phyloP scores from a whole-genome alignment of 2,113 vertebrate genomes.

The Neodon shergylaensis region DNA sequence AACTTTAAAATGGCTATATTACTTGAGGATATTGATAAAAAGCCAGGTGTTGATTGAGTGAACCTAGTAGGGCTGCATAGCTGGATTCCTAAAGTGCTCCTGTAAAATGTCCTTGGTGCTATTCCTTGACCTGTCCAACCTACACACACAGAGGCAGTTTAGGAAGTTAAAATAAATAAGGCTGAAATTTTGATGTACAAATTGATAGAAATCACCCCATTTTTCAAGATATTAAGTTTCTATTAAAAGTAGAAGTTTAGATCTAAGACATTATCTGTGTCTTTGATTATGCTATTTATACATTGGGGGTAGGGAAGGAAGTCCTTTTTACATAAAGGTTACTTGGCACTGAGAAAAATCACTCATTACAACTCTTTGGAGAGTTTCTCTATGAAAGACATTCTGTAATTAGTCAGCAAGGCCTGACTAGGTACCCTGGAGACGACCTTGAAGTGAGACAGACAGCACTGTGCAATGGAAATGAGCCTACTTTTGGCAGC shows the following conservation, averaged over 20 bases:
- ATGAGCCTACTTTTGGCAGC: not conserved
- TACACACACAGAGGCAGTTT: not conserved
- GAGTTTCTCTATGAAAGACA: not conserved
- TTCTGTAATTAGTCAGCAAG: not conserved
- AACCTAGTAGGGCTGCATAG: not conserved
- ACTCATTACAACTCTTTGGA: not conserved
- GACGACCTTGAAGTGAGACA: not conserved
- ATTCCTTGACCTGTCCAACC: not conserved
- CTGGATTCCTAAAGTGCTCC: not conserved
- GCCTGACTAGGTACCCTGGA: not conserved
- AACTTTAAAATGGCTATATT: not conserved
- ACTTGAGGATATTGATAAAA: conserved; percentile 29
- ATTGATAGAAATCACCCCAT: not conserved
- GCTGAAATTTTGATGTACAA: not conserved
- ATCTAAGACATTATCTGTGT: not conserved
- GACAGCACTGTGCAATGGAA: accelerated
- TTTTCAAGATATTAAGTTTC: conserved; percentile 6
- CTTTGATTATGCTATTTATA: not conserved
- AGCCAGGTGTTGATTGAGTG: not conserved
- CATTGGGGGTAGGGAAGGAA: not conserved
- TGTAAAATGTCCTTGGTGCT: not conserved
- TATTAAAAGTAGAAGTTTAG: not conserved
- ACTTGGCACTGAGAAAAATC: not conserved
- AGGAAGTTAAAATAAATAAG: not conserved
- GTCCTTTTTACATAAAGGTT: not conserved